phyloP scores from a whole-genome alignment of 2,888 invertebrate genomes.

The Ormyrus rosae region DNA sequence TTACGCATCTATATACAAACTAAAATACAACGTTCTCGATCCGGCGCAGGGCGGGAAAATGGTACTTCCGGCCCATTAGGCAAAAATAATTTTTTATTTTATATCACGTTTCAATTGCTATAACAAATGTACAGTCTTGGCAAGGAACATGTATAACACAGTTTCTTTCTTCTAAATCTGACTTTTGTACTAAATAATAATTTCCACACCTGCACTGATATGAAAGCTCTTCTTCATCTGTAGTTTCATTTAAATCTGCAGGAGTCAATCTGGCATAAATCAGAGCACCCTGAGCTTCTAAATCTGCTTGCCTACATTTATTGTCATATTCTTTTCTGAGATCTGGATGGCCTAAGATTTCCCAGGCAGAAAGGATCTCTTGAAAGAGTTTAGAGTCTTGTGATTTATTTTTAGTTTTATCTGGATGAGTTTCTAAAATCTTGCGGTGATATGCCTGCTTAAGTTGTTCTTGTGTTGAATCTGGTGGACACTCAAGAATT shows the following conservation, averaged over 20 bases:
- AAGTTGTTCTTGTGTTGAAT: constrained; percentile 78
- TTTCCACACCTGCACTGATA: constrained; percentile 86
- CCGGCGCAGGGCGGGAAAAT: no score
- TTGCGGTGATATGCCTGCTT: constrained; percentile 81
- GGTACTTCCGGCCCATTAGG: no score
- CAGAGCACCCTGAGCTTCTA: constrained; percentile 78
- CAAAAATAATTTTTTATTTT: constrained; percentile 1
- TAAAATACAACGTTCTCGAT: no score
- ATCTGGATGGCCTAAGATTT: constrained; percentile 80
- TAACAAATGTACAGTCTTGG: constrained; percentile 85
- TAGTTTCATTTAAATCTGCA: constrained; percentile 76
- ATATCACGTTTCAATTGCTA: constrained; percentile 77
- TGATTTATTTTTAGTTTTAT: constrained; percentile 76
- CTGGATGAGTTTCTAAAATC: constrained; percentile 80
- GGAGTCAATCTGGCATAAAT: constrained; percentile 80
- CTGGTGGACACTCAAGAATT: constrained; percentile 78
- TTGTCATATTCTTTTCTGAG: constrained; percentile 83
- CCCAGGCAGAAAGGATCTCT: constrained; percentile 84
- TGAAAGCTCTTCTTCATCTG: constrained; percentile 72
- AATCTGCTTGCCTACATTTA: constrained; percentile 78
- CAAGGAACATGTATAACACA: constrained; percentile 76
- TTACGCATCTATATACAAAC: no score
- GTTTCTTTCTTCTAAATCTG: constrained; percentile 69
- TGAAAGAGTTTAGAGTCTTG: constrained; percentile 74
- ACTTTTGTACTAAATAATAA: constrained; percentile 76